Conservation (phyloP, 1,140 invertebrate genomes). For the Plodia interpunctella region DNA sequence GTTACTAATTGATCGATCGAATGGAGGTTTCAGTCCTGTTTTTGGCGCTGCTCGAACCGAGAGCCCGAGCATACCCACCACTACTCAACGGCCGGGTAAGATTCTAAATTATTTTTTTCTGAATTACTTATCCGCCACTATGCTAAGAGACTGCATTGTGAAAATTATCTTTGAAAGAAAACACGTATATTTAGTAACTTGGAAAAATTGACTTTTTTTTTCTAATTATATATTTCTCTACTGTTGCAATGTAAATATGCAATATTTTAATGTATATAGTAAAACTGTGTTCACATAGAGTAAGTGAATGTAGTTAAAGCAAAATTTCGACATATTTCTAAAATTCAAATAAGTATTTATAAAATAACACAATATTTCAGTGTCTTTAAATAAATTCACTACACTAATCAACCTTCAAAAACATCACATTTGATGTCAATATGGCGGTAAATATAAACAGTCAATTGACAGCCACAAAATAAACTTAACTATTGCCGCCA, state of each 20-base stretch:
- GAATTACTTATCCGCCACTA: no score
- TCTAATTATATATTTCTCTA: neutral
- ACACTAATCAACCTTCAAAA: no score
- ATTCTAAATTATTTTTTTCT: neutral
- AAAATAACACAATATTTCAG: neutral
- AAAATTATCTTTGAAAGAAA: no score
- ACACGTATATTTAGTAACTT: no score
- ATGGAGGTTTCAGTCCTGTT: slow-evolving; percentile 16
- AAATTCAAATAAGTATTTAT: neutral
- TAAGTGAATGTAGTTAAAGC: no score
- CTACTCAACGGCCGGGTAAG: slow-evolving; percentile 14
- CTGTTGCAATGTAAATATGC: neutral
- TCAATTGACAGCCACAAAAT: neutral
- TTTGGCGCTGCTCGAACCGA: slow-evolving; percentile 16
- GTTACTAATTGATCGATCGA: slow-evolving; percentile 8
- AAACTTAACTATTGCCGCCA: neutral
- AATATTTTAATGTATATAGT: neutral
- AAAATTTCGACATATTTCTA: neutral
- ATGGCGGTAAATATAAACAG: neutral
- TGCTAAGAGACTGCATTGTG: no score
- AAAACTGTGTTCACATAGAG: no score
- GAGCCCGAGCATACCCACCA: neutral
- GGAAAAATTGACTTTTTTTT: neutral
- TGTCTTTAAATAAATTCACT: neutral
- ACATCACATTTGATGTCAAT: neutral